Evolutionary conservation across 2,113 vertebrate species (phyloP).

Genomic region (Barbus barbus): DNA sequence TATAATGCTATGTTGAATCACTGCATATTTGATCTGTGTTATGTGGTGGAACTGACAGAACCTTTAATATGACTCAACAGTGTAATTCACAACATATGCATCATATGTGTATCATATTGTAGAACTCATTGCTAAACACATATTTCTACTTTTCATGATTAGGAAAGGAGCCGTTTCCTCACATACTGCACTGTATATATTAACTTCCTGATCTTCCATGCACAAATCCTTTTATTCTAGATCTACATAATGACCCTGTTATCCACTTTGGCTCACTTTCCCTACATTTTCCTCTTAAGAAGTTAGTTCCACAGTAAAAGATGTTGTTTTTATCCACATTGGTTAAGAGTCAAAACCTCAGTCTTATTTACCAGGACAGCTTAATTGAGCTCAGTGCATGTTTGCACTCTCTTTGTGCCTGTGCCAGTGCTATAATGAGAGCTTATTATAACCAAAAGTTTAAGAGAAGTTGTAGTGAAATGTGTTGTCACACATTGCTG

Average conservation of each 20-base stretch:
- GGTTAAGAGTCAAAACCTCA: neutral
- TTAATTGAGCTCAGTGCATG: conserved; percentile 65
- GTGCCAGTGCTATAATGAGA: conserved; percentile 67
- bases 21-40: neutral
- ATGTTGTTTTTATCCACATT: conserved; percentile 37
- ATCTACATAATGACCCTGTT: neutral
- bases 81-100: no score
- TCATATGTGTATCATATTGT: no score
- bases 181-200: no score
- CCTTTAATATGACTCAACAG: no score
- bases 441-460: conserved; percentile 53
- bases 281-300: neutral
- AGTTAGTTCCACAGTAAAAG: neutral
- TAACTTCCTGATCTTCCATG: no score
- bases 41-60: neutral
- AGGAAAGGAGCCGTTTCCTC: no score
- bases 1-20: neutral
- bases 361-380: conserved; percentile 63
- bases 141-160: no score
- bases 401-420: conserved; percentile 63
- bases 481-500: no score
- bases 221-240: neutral
- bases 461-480: neutral
- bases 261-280: neutral
- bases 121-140: no score